Conservation (phyloP, 2,797 vertebrate species). For the Hemibagrus guttatus region DNA sequence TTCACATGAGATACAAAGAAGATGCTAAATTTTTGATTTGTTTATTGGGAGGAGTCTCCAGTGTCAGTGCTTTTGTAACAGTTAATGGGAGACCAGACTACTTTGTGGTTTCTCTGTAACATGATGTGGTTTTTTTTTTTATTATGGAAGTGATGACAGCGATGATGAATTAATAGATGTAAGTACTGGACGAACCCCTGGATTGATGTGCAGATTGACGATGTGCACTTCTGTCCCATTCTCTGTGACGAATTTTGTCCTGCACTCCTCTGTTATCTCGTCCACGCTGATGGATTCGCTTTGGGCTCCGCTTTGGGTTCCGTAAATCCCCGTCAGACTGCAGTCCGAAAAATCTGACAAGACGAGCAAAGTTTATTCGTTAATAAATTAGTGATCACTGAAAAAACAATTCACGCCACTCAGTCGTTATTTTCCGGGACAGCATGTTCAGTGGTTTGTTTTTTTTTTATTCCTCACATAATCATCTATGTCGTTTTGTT, state of each 20-base stretch:
- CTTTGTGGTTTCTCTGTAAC: background rate
- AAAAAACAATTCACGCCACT: background rate
- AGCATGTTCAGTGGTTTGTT: too few relatives aligned
- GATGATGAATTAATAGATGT: background rate
- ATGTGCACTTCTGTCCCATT: constrained; percentile 73
- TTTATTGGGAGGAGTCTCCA: background rate
- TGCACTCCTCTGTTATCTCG: constrained; percentile 67
- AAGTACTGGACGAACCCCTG: constrained; percentile 49
- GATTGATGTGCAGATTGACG: constrained; percentile 61
- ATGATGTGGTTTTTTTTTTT: background rate
- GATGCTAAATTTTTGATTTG: too few relatives aligned
- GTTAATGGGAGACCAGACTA: too few relatives aligned
- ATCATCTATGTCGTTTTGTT: background rate
- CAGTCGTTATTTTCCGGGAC: background rate
- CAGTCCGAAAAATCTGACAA: constrained; percentile 67
- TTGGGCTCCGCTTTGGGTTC: constrained; percentile 35
- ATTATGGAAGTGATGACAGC: background rate
- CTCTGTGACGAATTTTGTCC: constrained; percentile 63
- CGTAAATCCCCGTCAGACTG: constrained; percentile 25
- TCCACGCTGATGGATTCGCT: constrained; percentile 56
- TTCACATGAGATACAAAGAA: too few relatives aligned
- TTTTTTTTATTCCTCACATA: background rate
- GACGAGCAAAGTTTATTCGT: constrained; percentile 20
- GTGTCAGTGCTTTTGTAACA: background rate
- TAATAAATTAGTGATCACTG: background rate